Conservation (phyloP, 2,888 invertebrate species). For the Eledone cirrhosa region DNA sequence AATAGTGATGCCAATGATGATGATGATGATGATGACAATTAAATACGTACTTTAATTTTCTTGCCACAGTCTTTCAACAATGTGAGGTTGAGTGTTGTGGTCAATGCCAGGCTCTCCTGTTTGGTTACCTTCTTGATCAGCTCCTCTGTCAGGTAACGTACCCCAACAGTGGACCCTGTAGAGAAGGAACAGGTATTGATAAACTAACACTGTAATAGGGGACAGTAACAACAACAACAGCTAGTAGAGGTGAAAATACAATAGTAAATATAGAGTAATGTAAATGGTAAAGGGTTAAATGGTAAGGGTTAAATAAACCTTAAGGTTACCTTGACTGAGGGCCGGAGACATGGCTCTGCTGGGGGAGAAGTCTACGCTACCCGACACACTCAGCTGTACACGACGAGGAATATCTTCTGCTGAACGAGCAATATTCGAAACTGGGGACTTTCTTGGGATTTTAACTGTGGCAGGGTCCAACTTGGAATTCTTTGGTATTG, state of each 20-base stretch:
- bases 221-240: too few relatives aligned
- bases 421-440: slow-evolving; percentile 45
- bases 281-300: too few relatives aligned
- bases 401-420: slow-evolving; percentile 53
- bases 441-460: slow-evolving; percentile 40
- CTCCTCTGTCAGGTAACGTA: slow-evolving; percentile 64
- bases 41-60: slow-evolving; percentile 60
- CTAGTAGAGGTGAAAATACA: too few relatives aligned
- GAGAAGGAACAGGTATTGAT: too few relatives aligned
- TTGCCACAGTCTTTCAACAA: slow-evolving; percentile 62
- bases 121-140: slow-evolving; percentile 59
- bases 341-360: slow-evolving; percentile 45
- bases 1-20: too few relatives aligned
- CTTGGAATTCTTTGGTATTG: slow-evolving; percentile 49
- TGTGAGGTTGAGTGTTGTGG: slow-evolving; percentile 60
- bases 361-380: not conserved
- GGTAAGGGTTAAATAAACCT: not conserved
- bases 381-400: slow-evolving; percentile 42
- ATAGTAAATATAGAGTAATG: too few relatives aligned
- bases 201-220: too few relatives aligned
- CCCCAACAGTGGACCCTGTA: slow-evolving; percentile 44
- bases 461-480: slow-evolving; percentile 48
- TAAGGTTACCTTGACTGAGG: not conserved
- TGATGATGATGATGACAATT: not conserved
- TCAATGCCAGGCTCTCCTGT: slow-evolving; percentile 56